Percentiles rank a stretch among this genome's conserved stretches.
Evolutionary conservation across 1,140 invertebrate genomes (phyloP).

Genomic region (Galendromus occidentalis): DNA sequence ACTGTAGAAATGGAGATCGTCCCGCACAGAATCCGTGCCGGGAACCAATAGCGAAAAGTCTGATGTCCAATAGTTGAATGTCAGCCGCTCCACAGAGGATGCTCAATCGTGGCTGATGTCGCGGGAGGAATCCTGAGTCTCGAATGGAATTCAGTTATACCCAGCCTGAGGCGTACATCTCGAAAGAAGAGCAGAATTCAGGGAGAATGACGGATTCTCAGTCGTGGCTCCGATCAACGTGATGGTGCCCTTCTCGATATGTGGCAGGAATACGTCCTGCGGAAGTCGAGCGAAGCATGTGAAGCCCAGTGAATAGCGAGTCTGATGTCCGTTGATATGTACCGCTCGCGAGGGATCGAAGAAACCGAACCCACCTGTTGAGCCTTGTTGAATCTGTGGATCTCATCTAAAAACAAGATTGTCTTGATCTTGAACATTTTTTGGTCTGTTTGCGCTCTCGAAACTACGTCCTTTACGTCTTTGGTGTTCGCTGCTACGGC

Average conservation of each 20-base stretch:
- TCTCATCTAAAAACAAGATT: constrained; percentile 67
- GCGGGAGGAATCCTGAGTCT: neutral
- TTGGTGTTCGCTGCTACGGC: constrained; percentile 51
- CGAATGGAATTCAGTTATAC: constrained; percentile 13
- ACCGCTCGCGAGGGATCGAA: too few species aligned
- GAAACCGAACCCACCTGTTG: constrained; percentile 38
- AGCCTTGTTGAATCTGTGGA: constrained; percentile 64
- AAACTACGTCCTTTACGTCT: constrained; percentile 52
- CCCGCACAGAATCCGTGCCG: too few species aligned
- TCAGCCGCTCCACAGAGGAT: too few species aligned
- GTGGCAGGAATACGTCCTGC: constrained; percentile 49
- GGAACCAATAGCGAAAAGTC: too few species aligned
- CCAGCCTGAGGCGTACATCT: constrained; percentile 30
- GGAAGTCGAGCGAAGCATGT: constrained; percentile 10
- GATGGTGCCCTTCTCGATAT: constrained; percentile 60
- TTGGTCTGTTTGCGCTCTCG: constrained; percentile 47
- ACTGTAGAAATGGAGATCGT: too few species aligned
- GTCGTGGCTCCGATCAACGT: constrained; percentile 63
- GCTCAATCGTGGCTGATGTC: too few species aligned
- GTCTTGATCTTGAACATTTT: constrained; percentile 42
- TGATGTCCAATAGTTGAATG: too few species aligned
- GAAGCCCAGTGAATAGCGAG: too few species aligned
- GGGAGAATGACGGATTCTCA: constrained; percentile 64
- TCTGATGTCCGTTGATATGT: too few species aligned
- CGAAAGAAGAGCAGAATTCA: constrained; percentile 57